Percentiles rank a stretch among this genome's conserved stretches.
phyloP scores from a whole-genome alignment of 2,888 invertebrate species.

The Liodrosophila aerea region DNA sequence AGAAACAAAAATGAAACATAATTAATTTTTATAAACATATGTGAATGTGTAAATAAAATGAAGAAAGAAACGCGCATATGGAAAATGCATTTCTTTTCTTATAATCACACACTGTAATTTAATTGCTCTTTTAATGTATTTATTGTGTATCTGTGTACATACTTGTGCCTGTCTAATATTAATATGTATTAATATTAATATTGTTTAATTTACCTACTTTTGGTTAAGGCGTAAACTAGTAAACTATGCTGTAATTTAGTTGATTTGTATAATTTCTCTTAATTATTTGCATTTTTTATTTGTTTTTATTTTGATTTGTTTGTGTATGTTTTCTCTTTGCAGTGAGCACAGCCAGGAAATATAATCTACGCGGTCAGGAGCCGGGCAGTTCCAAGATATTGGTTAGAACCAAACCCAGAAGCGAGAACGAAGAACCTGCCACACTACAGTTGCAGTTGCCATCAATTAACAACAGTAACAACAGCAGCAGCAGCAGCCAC shows the following conservation, averaged over 20 bases:
- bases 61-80: conserved; percentile 32
- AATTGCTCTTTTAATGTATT: no score
- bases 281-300: conserved; percentile 35
- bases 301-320: conserved; percentile 65
- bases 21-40: conserved; percentile 6
- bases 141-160: conserved; percentile 13
- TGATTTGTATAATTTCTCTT: conserved; percentile 11
- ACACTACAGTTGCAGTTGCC: conserved; percentile 10
- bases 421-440: conserved; percentile 61
- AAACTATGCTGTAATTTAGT: conserved; percentile 12
- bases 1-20: conserved; percentile 7
- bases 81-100: conserved; percentile 29
- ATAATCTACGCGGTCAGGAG: conserved; percentile 45
- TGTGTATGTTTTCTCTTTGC: conserved; percentile 59
- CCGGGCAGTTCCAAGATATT: conserved; percentile 44
- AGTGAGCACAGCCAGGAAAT: conserved; percentile 51
- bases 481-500: conserved; percentile 3
- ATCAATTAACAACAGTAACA: conserved; percentile 4
- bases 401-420: conserved; percentile 19
- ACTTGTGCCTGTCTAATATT: conserved; percentile 16
- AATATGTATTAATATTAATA: background rate
- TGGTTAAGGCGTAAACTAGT: conserved; percentile 16
- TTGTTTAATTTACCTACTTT: conserved; percentile 17
- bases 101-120: conserved; percentile 18
- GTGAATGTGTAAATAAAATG: conserved; percentile 35